Percentiles rank a stretch among this genome's conserved stretches.
These are phyloP conservation scores for Gadopsis marmoratus DNA, from an alignment of 2,797 vertebrate genomes.

Conservation along the genomic window DNA sequence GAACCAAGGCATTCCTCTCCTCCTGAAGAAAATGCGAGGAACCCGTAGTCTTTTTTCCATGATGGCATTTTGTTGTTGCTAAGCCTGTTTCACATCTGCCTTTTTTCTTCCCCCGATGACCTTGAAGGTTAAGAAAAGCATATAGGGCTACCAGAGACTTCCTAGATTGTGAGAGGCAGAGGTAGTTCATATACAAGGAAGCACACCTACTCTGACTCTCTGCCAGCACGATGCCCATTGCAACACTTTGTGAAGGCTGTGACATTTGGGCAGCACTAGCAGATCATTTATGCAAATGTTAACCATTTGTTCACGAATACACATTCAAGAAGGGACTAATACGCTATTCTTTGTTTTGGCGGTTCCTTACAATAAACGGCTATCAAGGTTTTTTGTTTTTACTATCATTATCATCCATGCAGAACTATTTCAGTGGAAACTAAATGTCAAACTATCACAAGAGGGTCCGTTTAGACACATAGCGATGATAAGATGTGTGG, in stretches of 20 bases:
- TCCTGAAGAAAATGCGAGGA: neutral
- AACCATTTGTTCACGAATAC: neutral
- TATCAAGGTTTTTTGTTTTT: neutral
- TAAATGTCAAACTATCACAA: neutral
- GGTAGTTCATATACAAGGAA: neutral
- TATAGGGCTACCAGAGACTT: neutral
- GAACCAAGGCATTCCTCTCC: constrained; percentile 26
- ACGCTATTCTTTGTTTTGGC: neutral
- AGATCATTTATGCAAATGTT: neutral
- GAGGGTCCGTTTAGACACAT: neutral
- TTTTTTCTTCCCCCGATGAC: neutral
- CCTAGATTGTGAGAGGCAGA: neutral
- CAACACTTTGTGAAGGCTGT: neutral
- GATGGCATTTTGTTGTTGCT: constrained; percentile 7
- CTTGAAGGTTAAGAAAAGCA: neutral
- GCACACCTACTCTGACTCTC: neutral
- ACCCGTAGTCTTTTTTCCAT: constrained; percentile 1
- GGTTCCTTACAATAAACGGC: neutral
- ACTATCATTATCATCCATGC: neutral
- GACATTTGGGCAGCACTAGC: neutral
- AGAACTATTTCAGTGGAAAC: neutral
- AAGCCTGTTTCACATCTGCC: neutral
- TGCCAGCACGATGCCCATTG: neutral
- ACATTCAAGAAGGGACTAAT: neutral
- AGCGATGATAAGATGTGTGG: neutral